These are phyloP conservation scores for Eulemur coronatus DNA, from an alignment of 2,797 vertebrate genomes.

Conservation along the genomic window DNA sequence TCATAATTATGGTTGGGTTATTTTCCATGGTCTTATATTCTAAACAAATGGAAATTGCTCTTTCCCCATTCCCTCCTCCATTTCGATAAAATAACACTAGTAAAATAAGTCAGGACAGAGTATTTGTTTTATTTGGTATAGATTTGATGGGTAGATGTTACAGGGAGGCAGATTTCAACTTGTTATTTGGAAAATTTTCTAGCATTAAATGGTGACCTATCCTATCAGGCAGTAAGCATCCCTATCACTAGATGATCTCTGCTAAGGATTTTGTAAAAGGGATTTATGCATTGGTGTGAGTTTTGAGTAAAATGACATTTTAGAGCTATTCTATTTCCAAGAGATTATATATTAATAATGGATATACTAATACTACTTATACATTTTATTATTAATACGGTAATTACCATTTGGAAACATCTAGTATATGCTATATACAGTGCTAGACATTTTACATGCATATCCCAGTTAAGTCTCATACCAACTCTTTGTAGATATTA, in stretches of 20 bases:
- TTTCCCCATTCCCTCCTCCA: not conserved
- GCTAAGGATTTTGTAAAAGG: not conserved
- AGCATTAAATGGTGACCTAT: not conserved
- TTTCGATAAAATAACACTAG: not conserved
- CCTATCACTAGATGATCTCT: not conserved
- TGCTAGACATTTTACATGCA: not conserved
- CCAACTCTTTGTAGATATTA: not conserved
- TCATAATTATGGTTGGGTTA: not conserved
- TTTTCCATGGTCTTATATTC: not conserved
- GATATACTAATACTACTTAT: not conserved
- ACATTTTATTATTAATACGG: conserved; percentile 3
- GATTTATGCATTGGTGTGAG: not conserved
- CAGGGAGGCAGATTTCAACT: not conserved
- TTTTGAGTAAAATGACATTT: conserved; percentile 9
- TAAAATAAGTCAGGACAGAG: not conserved
- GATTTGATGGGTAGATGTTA: not conserved
- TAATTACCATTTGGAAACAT: not conserved
- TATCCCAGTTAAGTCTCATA: not conserved
- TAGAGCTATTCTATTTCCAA: not conserved
- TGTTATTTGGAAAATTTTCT: not conserved
- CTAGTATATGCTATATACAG: not conserved
- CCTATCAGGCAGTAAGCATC: not conserved
- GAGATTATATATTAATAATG: not conserved
- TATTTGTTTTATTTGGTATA: not conserved
- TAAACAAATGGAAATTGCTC: not conserved